Evolutionary conservation across 2,888 invertebrate species (phyloP), one percentile per base, ranked within the genome.

Genomic region (Erebia aethiops): DNA sequence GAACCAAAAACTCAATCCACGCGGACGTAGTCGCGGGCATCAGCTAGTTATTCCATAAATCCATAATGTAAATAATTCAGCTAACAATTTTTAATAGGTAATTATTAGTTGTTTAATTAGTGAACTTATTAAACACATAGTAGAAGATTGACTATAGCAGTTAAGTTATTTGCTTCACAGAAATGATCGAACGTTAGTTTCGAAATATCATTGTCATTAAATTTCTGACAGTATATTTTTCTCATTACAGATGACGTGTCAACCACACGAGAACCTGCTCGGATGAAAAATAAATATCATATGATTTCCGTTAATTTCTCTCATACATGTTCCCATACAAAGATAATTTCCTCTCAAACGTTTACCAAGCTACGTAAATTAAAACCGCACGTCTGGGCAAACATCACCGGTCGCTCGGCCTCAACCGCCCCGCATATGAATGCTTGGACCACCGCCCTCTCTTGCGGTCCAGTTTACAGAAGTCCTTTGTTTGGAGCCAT

Each of bases 401-500:
- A 68, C 49, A 62, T 61, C 51, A 14, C 60, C 26, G 68, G 68
- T 61, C 60, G 65, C 43, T 35, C 65, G 61, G 69, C 62, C 71
- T 58, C 18, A 8, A 41, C 13, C 60, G 49, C 8, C 61, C 71
- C 65, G 56, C 63, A 66, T 64, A 35, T 35, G 14, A 72, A 41
- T 63, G 57, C 72, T 83, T 82, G 75, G 21, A 76, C 83, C 82
- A 79, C 72, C 70, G 54, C 67, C 67, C 74, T 77, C 76, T 79
- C 74, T 71, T 73, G 70, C 64, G 69, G 76, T 74, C 71, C 84
- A 86, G 84, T 87, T 85, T 85, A 86, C 84, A 83, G 83, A 78
- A 79, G 84, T 83, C 86, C 88, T 89, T 89, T 89, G 88, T 88
- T 87, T 85, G 80, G 79, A 80, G 79, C 80, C 85, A 80, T 83